Evolutionary conservation across 2,888 invertebrate species (phyloP).

Genomic region (Megamerina dolium): DNA sequence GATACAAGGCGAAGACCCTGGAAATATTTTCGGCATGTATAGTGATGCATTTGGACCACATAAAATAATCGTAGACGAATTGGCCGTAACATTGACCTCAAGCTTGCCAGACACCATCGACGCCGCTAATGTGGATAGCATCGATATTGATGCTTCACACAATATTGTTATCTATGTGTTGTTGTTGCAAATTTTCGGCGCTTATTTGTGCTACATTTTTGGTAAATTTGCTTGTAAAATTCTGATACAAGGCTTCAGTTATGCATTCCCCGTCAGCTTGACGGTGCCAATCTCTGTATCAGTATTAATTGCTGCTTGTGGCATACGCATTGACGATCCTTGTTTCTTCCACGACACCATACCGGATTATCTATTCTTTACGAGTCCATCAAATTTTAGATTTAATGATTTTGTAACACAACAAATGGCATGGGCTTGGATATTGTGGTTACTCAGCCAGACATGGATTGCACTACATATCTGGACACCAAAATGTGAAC

Average conservation of each 20-base stretch:
- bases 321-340: constrained; percentile 75
- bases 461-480: constrained; percentile 96
- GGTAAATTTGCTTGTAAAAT: constrained; percentile 96
- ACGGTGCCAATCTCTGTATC: constrained; percentile 88
- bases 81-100: constrained; percentile 41
- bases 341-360: constrained; percentile 83
- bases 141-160: constrained; percentile 63
- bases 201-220: constrained; percentile 85
- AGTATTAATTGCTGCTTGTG: constrained; percentile 80
- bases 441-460: constrained; percentile 88
- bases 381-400: constrained; percentile 76
- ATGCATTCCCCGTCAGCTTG: constrained; percentile 91
- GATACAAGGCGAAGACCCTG: constrained; percentile 69
- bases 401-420: constrained; percentile 77
- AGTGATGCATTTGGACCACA: constrained; percentile 71
- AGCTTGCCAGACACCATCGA: constrained; percentile 68
- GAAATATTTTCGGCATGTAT: constrained; percentile 70
- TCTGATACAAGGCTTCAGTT: constrained; percentile 94
- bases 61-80: constrained; percentile 69
- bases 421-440: constrained; percentile 91
- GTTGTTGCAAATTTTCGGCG: constrained; percentile 72
- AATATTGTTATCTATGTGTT: constrained; percentile 71
- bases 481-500: constrained; percentile 96
- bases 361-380: constrained; percentile 87
- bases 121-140: constrained; percentile 67